A percentile compares a stretch with the other conserved stretches of the same genome.
These are phyloP conservation scores for Cyanistes caeruleus DNA, from an alignment of 2,113 vertebrate species.

Conservation along the genomic window DNA sequence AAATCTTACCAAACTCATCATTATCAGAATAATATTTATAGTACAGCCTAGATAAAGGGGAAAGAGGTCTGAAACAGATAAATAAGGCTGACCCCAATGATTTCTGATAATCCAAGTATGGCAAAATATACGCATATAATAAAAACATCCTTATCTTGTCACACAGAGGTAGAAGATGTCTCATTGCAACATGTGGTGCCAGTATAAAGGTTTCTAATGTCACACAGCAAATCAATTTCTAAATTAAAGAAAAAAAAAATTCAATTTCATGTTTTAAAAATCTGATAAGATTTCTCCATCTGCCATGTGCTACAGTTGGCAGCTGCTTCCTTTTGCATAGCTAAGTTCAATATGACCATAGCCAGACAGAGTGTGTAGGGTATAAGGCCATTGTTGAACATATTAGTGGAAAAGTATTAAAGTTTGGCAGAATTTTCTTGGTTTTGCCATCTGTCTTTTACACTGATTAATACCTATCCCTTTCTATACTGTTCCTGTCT, in stretches of 20 bases:
- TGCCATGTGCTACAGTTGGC: constrained; percentile 18
- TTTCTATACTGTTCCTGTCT: constrained; percentile 14
- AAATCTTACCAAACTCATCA: neutral
- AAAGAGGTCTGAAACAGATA: neutral
- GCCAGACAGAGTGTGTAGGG: neutral
- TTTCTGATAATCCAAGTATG: neutral
- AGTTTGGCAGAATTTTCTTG: constrained; percentile 58
- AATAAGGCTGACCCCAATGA: neutral
- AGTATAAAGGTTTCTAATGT: constrained; percentile 41
- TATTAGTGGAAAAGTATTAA: constrained; percentile 48
- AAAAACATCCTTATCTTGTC: constrained; percentile 20
- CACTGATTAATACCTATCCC: constrained; percentile 54
- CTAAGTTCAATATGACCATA: constrained; percentile 66
- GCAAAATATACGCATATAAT: neutral
- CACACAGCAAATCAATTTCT: constrained; percentile 39
- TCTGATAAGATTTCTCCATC: constrained; percentile 61
- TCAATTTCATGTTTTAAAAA: constrained; percentile 55
- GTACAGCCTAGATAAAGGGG: neutral
- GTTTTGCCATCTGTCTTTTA: constrained; percentile 54
- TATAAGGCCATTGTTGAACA: constrained; percentile 40
- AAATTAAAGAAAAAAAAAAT: constrained; percentile 35
- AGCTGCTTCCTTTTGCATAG: constrained; percentile 53
- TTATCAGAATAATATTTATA: neutral
- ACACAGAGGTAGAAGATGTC: neutral
- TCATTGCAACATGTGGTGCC: neutral